Evolutionary conservation across 2,888 invertebrate genomes (phyloP).

Genomic region (Microctonus brassicae): DNA sequence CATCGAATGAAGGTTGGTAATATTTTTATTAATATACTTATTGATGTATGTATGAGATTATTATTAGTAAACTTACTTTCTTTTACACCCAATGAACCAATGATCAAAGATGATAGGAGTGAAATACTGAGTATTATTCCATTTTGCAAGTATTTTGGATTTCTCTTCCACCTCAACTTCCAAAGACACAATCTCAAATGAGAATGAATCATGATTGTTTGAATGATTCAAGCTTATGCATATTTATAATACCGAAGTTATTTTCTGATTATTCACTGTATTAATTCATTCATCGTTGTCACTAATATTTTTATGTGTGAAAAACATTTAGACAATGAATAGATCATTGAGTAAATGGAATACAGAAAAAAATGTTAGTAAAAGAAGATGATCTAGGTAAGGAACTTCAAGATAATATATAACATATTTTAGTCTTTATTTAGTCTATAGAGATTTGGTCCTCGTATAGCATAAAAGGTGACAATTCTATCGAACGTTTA

Average conservation of each 20-base stretch:
- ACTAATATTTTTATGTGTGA: not conserved
- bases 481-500: constrained; percentile 23
- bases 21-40: not conserved
- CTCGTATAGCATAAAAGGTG: constrained; percentile 20
- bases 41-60: not conserved
- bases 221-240: constrained; percentile 47
- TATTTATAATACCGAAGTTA: constrained; percentile 43
- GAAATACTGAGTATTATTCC: constrained; percentile 59
- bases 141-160: constrained; percentile 55
- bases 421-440: not conserved
- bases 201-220: constrained; percentile 63
- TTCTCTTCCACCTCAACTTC: constrained; percentile 54
- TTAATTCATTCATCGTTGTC: not conserved
- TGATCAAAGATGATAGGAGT: constrained; percentile 64
- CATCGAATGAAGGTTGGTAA: too few relatives aligned
- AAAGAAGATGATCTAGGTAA: not conserved
- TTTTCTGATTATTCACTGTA: not conserved
- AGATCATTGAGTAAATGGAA: too few relatives aligned
- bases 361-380: not conserved
- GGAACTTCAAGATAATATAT: not conserved
- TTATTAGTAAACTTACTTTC: constrained; percentile 58
- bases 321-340: not conserved
- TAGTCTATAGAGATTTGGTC: constrained; percentile 11
- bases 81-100: constrained; percentile 65
- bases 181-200: constrained; percentile 57